Conservation (phyloP, 2,797 vertebrate genomes). For the Cuniculus paca region DNA sequence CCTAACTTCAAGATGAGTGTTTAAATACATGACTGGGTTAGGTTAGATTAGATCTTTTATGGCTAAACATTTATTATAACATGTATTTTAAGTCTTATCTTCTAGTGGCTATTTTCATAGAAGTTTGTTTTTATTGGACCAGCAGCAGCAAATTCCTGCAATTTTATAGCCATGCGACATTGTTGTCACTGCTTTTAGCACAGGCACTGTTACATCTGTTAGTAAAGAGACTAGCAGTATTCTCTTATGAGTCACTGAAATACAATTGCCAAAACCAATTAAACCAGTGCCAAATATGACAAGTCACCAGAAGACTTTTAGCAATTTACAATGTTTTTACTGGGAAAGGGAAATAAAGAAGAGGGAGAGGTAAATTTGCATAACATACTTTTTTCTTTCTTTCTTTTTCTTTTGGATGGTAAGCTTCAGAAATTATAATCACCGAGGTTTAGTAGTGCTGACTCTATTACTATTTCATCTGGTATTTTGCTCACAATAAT, state of each 20-base stretch:
- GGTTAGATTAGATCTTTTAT: background rate
- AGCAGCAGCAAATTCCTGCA: conserved; percentile 83
- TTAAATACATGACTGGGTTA: conserved; percentile 43
- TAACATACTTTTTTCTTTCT: background rate
- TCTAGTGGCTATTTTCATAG: conserved; percentile 54
- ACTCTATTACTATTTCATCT: background rate
- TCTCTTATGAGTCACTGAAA: conserved; percentile 93
- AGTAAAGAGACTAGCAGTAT: conserved; percentile 86
- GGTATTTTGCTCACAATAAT: background rate
- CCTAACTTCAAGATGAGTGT: background rate
- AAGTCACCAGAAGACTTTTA: conserved; percentile 90
- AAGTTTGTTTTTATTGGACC: conserved; percentile 85
- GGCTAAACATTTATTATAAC: conserved; percentile 51
- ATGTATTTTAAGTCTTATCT: conserved; percentile 80
- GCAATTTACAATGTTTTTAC: conserved; percentile 86
- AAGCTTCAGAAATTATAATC: conserved; percentile 33
- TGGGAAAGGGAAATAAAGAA: conserved; percentile 45
- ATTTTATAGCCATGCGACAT: conserved; percentile 91
- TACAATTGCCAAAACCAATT: conserved; percentile 93
- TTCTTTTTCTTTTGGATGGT: background rate
- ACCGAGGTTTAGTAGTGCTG: background rate
- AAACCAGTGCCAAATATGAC: conserved; percentile 92
- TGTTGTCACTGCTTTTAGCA: conserved; percentile 90
- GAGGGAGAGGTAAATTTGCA: conserved; percentile 67
- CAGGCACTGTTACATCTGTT: conserved; percentile 87